phyloP scores from a whole-genome alignment of 2,113 vertebrate species.

The Phoxinus phoxinus region DNA sequence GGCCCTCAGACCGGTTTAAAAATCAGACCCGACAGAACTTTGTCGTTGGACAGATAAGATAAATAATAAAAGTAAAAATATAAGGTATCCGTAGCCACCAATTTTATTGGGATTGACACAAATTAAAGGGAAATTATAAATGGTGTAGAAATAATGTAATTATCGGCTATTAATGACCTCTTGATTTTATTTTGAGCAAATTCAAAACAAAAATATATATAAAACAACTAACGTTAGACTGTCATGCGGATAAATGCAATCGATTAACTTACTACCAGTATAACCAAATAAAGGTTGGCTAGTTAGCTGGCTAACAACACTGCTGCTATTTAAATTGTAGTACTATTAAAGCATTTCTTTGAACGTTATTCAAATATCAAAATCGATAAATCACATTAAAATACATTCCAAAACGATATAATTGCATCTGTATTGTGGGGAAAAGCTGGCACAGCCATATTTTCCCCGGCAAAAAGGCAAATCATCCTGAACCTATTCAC shows the following conservation, averaged over 20 bases:
- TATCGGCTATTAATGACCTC: not conserved
- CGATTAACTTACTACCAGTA: not conserved
- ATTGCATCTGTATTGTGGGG: not conserved
- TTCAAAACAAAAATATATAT: not conserved
- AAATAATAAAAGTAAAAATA: not conserved
- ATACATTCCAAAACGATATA: not conserved
- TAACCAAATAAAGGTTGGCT: not conserved
- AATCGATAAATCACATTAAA: not conserved
- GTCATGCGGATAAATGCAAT: not conserved
- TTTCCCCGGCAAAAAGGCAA: not conserved
- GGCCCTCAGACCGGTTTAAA: not conserved
- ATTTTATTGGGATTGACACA: not conserved
- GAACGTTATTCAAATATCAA: not conserved
- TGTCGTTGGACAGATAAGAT: not conserved
- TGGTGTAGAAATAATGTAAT: not conserved
- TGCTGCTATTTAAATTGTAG: not conserved
- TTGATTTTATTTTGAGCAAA: not conserved
- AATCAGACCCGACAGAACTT: not conserved
- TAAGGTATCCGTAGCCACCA: not conserved
- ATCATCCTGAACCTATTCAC: not conserved
- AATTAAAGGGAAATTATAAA: not conserved
- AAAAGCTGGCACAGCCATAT: not conserved
- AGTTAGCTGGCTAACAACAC: slow-evolving; percentile 7
- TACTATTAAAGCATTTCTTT: not conserved
- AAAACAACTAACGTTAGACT: not conserved